These are phyloP conservation scores for Hemiscyllium ocellatum DNA, from an alignment of 2,113 vertebrate genomes.

Conservation along the genomic window DNA sequence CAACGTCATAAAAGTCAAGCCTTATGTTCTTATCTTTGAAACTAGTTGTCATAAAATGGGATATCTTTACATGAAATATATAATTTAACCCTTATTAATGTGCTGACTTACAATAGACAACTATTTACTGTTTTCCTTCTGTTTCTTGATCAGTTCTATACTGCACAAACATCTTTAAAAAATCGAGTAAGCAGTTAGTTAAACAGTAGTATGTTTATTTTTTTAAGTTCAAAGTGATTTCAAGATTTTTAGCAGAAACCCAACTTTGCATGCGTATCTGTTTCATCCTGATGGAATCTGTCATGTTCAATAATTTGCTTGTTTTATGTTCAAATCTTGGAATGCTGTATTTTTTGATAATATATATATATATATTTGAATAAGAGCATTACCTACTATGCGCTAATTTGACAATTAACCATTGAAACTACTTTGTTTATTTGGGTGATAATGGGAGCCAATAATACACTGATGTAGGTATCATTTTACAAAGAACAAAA, in stretches of 20 bases:
- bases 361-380: neutral
- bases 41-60: neutral
- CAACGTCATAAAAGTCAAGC: neutral
- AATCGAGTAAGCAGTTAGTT: neutral
- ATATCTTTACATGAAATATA: conserved; percentile 2
- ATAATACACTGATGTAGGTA: neutral
- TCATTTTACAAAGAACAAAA: conserved; percentile 7
- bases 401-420: neutral
- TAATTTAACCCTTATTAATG: conserved; percentile 55
- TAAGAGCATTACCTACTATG: neutral
- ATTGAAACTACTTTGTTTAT: neutral
- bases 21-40: neutral
- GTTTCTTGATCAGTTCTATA: neutral
- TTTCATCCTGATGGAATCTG: neutral
- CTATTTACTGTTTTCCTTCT: conserved; percentile 41
- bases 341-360: neutral
- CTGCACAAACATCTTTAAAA: neutral
- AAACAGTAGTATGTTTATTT: neutral
- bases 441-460: neutral
- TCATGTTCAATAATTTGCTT: neutral
- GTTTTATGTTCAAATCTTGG: neutral
- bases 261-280: neutral
- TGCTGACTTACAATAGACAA: conserved; percentile 54
- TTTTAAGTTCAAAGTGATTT: neutral
- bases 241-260: neutral